These are phyloP conservation scores for Goniozus legneri DNA, from an alignment of 1,140 invertebrate species.

Conservation along the genomic window DNA sequence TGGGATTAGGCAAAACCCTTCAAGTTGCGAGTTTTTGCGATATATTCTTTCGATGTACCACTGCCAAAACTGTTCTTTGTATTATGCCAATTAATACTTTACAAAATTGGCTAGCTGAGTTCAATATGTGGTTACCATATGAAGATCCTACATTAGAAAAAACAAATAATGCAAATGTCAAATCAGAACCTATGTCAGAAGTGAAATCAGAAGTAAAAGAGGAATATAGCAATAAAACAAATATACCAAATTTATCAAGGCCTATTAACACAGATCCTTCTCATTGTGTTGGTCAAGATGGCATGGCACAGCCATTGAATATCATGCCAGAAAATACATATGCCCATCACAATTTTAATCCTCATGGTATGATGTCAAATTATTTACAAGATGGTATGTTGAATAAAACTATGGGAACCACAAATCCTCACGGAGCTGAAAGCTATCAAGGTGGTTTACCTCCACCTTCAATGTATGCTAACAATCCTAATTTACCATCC, in stretches of 20 bases:
- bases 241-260: conserved; percentile 30
- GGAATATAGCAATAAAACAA: conserved; percentile 36
- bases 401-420: conserved; percentile 22
- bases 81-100: conserved; percentile 99
- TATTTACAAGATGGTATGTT: conserved; percentile 32
- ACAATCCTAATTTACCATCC: conserved; percentile 17
- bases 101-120: conserved; percentile 97
- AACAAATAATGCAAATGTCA: conserved; percentile 21
- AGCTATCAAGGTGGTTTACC: conserved; percentile 30
- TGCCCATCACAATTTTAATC: conserved; percentile 32
- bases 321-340: conserved; percentile 31
- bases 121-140: conserved; percentile 91
- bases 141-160: conserved; percentile 42
- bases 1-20: conserved; percentile 99
- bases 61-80: conserved; percentile 85
- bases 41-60: conserved; percentile 88
- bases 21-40: conserved; percentile 95
- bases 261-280: conserved; percentile 33
- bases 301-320: conserved; percentile 22
- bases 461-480: conserved; percentile 28
- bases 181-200: conserved; percentile 26
- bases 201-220: conserved; percentile 44
- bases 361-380: conserved; percentile 25
- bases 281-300: conserved; percentile 30
- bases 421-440: conserved; percentile 22